Evolutionary conservation across 23 tunicate species (phyloP), one percentile per base, ranked within the genome.

Genomic region (Aplidium turbinatum): DNA sequence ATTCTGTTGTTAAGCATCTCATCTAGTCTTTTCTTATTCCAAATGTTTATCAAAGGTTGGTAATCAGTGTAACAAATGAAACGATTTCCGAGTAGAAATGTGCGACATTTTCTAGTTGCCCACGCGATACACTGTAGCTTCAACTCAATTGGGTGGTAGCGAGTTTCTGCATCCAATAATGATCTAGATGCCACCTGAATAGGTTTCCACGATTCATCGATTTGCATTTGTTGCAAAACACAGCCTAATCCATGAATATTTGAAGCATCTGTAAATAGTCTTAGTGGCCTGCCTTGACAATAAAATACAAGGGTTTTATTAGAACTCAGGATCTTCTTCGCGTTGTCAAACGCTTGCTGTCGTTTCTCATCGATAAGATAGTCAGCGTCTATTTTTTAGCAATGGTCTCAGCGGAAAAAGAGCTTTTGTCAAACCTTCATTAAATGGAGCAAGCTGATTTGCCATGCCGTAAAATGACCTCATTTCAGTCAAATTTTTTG

Each of bases 91-190:
- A 30, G 6, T n/a, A 60, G 35, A 60, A 60, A 60, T 7, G 67
- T 60, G 67, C 36, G 34, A n/a, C 67, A 60, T 22, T 60, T 60
- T 60, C 35, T 60, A 5, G 67, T 60, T 27, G 67, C 67, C 35
- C 36, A 60, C 6, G 36, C 67, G 3, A 60, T 22, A 4, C 35
- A 27, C 19, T 60, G 67, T 9, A 60, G 67, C 19, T 60, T 38
- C 5, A 60, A 38, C 35, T 60, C 67, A 9, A 60, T 60, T 4
- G 67, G 67, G 31, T 27, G 6, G 35, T 60, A 60, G 9, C 67
- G 35, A 5, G 67, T 60, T 60, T 60, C 67, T 29, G 67, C 67
- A 29, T 4, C 35, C 35, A 60, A 4, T 60, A 25, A 60, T 4
- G 67, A 26, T 60, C 67, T 60, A 4, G 67, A 60, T 16, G 35